These are phyloP conservation scores for Heterocephalus glaber DNA, from an alignment of 2,113 vertebrate genomes.

Conservation along the genomic window DNA sequence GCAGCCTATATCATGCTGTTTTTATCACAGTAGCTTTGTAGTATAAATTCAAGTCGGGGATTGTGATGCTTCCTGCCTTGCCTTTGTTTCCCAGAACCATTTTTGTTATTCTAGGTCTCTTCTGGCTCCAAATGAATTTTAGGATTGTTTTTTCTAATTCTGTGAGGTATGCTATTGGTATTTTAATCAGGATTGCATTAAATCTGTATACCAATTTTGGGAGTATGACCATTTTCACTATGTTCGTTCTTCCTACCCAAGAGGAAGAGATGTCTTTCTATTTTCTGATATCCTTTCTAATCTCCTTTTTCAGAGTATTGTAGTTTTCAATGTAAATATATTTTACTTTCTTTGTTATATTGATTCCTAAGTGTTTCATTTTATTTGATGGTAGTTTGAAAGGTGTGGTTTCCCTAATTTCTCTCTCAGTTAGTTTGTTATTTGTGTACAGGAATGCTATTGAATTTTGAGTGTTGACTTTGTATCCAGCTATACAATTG, in stretches of 20 bases:
- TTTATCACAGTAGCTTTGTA: neutral
- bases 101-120: neutral
- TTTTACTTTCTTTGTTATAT: neutral
- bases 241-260: too few relatives aligned
- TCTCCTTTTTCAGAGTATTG: too few relatives aligned
- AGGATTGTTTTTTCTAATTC: too few relatives aligned
- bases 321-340: too few relatives aligned
- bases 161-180: too few relatives aligned
- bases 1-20: neutral
- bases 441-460: neutral
- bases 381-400: neutral
- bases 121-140: too few relatives aligned
- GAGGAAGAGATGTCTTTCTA: too few relatives aligned
- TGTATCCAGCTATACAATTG: neutral
- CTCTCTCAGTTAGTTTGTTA: neutral
- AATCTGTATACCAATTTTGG: too few relatives aligned
- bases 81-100: neutral
- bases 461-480: neutral
- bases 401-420: neutral
- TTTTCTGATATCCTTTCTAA: too few relatives aligned
- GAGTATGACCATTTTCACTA: too few relatives aligned
- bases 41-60: neutral
- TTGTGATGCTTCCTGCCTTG: neutral
- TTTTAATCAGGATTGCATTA: too few relatives aligned
- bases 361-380: neutral